Base-by-base conservation (phyloP, 1,140 invertebrate genomes). In the Anastrepha ludens region DNA sequence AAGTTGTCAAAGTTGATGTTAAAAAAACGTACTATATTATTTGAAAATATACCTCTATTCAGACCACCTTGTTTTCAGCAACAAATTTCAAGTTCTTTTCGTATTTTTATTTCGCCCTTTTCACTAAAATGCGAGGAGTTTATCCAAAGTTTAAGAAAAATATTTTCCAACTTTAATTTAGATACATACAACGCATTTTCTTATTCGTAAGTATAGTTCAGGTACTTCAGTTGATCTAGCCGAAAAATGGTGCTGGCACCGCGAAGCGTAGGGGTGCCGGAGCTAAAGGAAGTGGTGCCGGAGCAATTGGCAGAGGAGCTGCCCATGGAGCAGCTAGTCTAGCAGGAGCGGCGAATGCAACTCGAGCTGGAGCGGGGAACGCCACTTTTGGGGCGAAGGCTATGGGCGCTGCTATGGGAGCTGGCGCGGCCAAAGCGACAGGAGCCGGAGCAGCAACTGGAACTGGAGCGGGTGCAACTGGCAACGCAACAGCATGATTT, bases 401-500 rank as follows among this genome's bases (percentile, higher is more conserved):
- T 47, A 88, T 81, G 11, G 50, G 50, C 11, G 50, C 50, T n/a
- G 60, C 60, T 59, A 89, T 88, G 3, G 89, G 88, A 6, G 90
- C 88, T 9, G 90, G 89, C 8, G 89, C 89, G 47, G 91, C 93
- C 0, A 88, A 85, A 8, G 74, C 47, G 6, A 81, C 50, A 2
- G 47, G 44, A 47, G 74, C 47, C 58, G 90, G 89, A 41, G 90
- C 89, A 17, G 92, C 88, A 47, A 90, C 89, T 15, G 91, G 90
- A 13, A 91, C 90, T 58, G 90, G 89, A 4, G 91, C 90, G 29
- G 90, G 91, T 39, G 92, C 91, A 15, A 91, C 90, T 7, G 94
- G 94, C 29, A 93, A 93, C 50, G 94, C 94, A n/a, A 94, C 90
- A 8, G 95, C 94, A 86, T 95, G 95, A 90, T 95, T 95, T 65